A percentile compares a stretch with the other conserved stretches of the same genome.
These are phyloP conservation scores for Forbesichthys papilliferus DNA, from an alignment of 2,113 vertebrate genomes.

Conservation along the genomic window DNA sequence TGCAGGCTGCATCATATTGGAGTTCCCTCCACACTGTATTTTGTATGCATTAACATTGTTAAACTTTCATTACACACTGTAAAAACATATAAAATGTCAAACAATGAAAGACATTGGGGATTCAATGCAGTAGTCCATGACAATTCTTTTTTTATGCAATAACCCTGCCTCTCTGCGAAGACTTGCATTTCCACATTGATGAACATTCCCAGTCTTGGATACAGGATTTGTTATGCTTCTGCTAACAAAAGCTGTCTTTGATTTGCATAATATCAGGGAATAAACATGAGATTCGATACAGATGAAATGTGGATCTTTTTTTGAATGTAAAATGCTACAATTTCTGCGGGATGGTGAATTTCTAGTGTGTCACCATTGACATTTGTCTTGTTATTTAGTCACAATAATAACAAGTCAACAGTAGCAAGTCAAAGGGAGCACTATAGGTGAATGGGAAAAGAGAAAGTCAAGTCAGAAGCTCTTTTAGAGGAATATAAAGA, in stretches of 20 bases:
- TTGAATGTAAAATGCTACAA: conserved; percentile 25
- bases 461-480: neutral
- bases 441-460: neutral
- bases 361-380: neutral
- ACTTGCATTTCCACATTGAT: conserved; percentile 9
- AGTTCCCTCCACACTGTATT: neutral
- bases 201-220: conserved; percentile 7
- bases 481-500: neutral
- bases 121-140: neutral
- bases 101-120: too few relatives aligned
- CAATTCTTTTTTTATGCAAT: neutral
- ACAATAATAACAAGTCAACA: neutral
- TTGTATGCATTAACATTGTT: neutral
- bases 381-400: neutral
- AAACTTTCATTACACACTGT: neutral
- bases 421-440: neutral
- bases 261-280: conserved; percentile 49
- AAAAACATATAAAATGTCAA: too few relatives aligned
- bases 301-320: conserved; percentile 45
- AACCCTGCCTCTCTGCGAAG: conserved; percentile 13
- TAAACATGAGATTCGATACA: conserved; percentile 45
- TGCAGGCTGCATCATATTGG: neutral
- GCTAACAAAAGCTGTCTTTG: conserved; percentile 33
- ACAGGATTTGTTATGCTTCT: conserved; percentile 30
- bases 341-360: conserved; percentile 12